Conservation (phyloP, 2,888 invertebrate genomes). For the Drosophila pegasa region DNA sequence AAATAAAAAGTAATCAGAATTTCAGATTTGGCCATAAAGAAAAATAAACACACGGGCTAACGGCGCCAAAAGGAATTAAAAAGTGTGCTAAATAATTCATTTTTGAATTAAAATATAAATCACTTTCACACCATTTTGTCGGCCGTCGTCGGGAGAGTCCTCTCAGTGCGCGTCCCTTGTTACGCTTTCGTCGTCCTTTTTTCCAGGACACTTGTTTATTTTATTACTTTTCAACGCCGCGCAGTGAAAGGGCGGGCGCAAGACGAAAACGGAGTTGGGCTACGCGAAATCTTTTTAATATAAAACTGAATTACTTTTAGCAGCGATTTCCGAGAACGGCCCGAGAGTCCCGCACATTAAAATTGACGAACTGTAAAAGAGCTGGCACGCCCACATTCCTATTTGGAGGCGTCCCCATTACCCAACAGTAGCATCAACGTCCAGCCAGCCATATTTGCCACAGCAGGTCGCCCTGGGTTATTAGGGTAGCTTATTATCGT, state of each 20-base stretch:
- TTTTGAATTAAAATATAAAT: slow-evolving; percentile 82
- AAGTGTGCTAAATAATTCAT: slow-evolving; percentile 82
- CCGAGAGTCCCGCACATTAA: slow-evolving; percentile 63
- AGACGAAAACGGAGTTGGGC: slow-evolving; percentile 19
- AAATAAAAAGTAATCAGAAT: slow-evolving; percentile 79
- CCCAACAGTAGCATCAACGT: slow-evolving; percentile 5
- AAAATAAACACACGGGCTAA: slow-evolving; percentile 46
- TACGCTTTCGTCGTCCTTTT: slow-evolving; percentile 42
- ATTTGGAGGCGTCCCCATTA: slow-evolving; percentile 16
- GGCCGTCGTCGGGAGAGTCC: slow-evolving; percentile 35
- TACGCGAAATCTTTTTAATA: slow-evolving; percentile 73
- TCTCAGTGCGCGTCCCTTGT: slow-evolving; percentile 16
- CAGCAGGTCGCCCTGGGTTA: slow-evolving; percentile 73
- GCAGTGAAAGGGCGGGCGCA: slow-evolving; percentile 50
- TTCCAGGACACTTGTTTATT: slow-evolving; percentile 76
- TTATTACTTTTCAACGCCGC: slow-evolving; percentile 69
- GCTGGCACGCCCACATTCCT: slow-evolving; percentile 25
- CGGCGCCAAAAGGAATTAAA: slow-evolving; percentile 73
- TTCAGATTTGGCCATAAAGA: slow-evolving; percentile 73
- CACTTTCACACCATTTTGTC: slow-evolving; percentile 81
- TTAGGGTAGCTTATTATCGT: slow-evolving; percentile 79
- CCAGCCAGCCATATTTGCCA: slow-evolving; percentile 43
- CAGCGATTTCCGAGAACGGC: slow-evolving; percentile 76
- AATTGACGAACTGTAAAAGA: slow-evolving; percentile 83
- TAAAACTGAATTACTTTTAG: slow-evolving; percentile 80